Percentiles rank a stretch among this genome's conserved stretches.
Conservation (phyloP, 2,113 vertebrate genomes). For the Megatriorchis doriae region DNA sequence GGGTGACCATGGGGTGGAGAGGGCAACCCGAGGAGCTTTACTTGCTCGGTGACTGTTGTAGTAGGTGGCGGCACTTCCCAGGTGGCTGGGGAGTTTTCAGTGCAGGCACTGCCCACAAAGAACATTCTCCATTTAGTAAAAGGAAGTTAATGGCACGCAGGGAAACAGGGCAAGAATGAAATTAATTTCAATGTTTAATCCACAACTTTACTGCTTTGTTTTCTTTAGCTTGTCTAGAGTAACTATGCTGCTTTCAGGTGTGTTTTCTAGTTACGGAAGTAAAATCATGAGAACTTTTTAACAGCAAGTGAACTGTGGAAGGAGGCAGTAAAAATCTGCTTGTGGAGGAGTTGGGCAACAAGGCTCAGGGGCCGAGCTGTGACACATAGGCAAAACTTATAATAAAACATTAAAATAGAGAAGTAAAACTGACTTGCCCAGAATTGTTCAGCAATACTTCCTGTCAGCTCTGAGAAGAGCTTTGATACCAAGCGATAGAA, state of each 20-base stretch:
- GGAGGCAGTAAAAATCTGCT: background rate
- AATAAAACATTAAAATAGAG: background rate
- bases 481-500: background rate
- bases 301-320: background rate
- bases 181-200: background rate
- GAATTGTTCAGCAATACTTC: conserved; percentile 5
- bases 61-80: background rate
- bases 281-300: background rate
- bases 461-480: background rate
- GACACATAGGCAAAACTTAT: background rate
- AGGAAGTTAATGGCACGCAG: background rate
- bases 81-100: background rate
- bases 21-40: background rate
- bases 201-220: background rate
- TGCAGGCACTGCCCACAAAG: background rate
- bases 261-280: background rate
- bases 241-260: background rate
- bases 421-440: conserved; percentile 12
- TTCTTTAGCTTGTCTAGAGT: background rate
- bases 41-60: fast-evolving
- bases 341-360: background rate
- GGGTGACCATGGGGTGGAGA: background rate
- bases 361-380: background rate
- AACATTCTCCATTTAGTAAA: background rate
- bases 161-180: background rate